These are phyloP conservation scores for Tursiops truncatus DNA, from an alignment of 2,113 vertebrate genomes.

Conservation along the genomic window DNA sequence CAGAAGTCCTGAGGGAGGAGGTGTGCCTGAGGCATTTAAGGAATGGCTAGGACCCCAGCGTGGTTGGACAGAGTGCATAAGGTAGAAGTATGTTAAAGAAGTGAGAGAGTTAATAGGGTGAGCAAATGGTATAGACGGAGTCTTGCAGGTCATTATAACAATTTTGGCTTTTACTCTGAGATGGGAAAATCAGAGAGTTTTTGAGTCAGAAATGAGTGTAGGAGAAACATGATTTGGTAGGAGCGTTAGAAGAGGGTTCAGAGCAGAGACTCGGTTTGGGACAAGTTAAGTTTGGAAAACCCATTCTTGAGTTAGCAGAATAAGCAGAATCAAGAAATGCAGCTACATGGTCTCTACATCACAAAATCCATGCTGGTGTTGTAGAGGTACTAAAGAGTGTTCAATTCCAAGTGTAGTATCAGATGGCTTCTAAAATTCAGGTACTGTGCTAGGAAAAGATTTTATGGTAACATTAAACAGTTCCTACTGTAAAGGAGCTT, in stretches of 20 bases:
- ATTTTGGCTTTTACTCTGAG: not conserved
- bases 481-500: not conserved
- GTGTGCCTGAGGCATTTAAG: rapidly evolving
- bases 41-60: rapidly evolving
- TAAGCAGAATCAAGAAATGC: not conserved
- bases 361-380: not conserved
- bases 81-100: not conserved
- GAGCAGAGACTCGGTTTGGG: not conserved
- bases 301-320: not conserved
- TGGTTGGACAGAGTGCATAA: not conserved
- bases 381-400: not conserved
- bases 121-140: not conserved
- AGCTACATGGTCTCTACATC: not conserved
- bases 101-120: not conserved
- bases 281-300: not conserved
- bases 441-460: not conserved
- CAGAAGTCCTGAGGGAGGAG: not conserved
- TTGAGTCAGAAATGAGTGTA: not conserved
- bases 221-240: not conserved
- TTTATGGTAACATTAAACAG: not conserved
- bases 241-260: not conserved
- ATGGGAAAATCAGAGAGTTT: not conserved
- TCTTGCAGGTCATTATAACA: not conserved
- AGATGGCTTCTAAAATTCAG: not conserved
- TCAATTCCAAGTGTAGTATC: not conserved